Base-by-base conservation (phyloP, 2,888 invertebrate species). In the Pinctada fucata region DNA sequence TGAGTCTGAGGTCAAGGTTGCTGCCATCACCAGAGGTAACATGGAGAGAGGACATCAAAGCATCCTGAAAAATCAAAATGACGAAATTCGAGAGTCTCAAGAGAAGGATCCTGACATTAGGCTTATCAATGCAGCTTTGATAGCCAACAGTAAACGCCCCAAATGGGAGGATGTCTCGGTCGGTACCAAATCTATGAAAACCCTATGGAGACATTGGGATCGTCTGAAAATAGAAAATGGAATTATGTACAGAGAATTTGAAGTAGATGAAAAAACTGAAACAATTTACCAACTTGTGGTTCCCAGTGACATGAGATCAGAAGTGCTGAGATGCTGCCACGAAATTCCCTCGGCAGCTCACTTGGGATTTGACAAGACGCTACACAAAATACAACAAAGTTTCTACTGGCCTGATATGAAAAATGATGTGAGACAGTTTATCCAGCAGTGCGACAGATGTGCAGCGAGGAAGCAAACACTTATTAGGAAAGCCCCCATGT, bases 291-390 rank as follows among this genome's bases (percentile, higher is more conserved):
- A 79, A 67, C 64, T 80, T 0, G 68, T 81, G 1, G 79, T 73
- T 16, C 80, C 75, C 3, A 50, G 2, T 10, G 58, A 72, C n/a
- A 10, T 49, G 2, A 63, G 47, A 5, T n/a, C 52, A 16, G 70
- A 79, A 8, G 75, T 80, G 2, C 67, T 83, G 2, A 79, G 63
- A n/a, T 75, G 79, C 52, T 64, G 13, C 49, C 70, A 77, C 67
- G 80, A 83, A 31, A 72, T 79, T 2, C 71, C 75, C n/a, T 76
- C 75, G 6, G 76, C 78, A n/a, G 87, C 82, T 16, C 87, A 88
- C 65, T 67, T 84, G 5, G 86, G 86, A 1, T 10, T 68, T 4
- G 75, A 81, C 0, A 84, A 82, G 48, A 84, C 81, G 8, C 67
- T 79, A 45, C 45, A 47, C 6, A 68, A 50, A 69, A 64, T 79